Percentiles rank a stretch among this genome's conserved stretches.
Evolutionary conservation across 2,113 vertebrate genomes (phyloP).

Genomic region (Thomomys bottae): DNA sequence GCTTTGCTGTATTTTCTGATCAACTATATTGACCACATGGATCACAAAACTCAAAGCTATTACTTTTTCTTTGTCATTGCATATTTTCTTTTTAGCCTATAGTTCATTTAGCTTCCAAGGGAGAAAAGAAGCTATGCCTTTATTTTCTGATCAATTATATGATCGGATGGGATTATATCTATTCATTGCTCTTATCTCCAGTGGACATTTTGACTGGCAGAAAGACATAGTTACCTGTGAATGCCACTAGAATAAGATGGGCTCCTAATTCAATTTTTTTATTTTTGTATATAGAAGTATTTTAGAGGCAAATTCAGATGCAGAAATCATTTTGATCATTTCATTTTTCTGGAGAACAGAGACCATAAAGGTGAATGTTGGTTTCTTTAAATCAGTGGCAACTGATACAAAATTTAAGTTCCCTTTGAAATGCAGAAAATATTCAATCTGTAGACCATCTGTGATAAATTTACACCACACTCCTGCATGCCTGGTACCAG

Average conservation of each 20-base stretch:
- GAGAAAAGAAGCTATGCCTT: neutral
- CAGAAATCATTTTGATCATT: slow-evolving; percentile 55
- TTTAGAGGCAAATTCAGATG: slow-evolving; percentile 44
- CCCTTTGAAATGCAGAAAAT: slow-evolving; percentile 70
- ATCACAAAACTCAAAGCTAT: neutral
- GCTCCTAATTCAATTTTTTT: neutral
- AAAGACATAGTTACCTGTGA: neutral
- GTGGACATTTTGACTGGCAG: neutral
- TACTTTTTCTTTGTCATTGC: neutral
- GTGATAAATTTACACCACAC: slow-evolving; percentile 68
- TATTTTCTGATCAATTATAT: slow-evolving; percentile 8
- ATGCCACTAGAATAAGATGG: slow-evolving; percentile 23
- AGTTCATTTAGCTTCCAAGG: neutral
- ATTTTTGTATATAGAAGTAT: slow-evolving; percentile 42
- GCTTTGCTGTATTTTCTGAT: slow-evolving; percentile 3
- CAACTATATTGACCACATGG: neutral
- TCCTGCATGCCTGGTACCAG: slow-evolving; percentile 62
- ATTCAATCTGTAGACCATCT: slow-evolving; percentile 69
- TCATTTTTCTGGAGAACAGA: neutral
- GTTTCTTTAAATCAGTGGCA: slow-evolving; percentile 68
- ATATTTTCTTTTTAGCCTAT: neutral
- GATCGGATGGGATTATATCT: neutral
- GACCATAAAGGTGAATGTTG: slow-evolving; percentile 44
- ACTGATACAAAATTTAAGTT: slow-evolving; percentile 68
- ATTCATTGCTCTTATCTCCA: neutral